Base-by-base conservation (phyloP, 2,113 vertebrate genomes). In the Campylorhamphus procurvoides region DNA sequence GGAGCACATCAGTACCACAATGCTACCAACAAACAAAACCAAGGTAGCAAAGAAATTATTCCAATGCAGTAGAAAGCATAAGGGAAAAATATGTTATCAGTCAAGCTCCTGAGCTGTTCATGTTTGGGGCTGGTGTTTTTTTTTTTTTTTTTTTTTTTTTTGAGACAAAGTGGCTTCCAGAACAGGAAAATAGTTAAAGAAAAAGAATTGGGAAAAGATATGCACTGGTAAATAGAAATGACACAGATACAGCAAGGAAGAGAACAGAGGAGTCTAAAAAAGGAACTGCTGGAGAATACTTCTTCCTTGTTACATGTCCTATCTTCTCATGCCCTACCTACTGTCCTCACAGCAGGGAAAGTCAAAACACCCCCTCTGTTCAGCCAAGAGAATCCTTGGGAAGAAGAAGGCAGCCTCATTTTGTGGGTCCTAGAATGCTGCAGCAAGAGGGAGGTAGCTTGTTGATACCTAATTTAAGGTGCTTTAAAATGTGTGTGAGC, bases 311-410 rank as follows among this genome's bases (percentile, higher is more conserved):
- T 90, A 74, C 56, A 52, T 46, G 67, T 67, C 76, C 78, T 77
- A 88, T 85, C 92, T 94, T 85, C 84, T 62, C 68, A 29, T 93
- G 94, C 80, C 96, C 92, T 84, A 96, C 82, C 93, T 94, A 84
- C 76, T 58, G 6, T 37, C 55, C 69, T 83, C 58, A 52, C 49
- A 84, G 82, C 27, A 31, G 35, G 27, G 3, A n/a, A 73, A 84
- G 44, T 60, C 53, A 66, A 22, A 60, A 87, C 76, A 87, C 39
- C 16, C 85, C 64, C 49, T 31, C 31, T 52, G 53, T 35, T 47
- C 75, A 81, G 47, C 67, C 53, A 78, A n/a, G 52, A 66, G 69
- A 39, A 58, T 37, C 60, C 25, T 31, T 24, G 56, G 11, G 27
- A 91, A 64, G 15, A 35, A 4, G 24, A 37, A 68, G 39, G 23